Evolutionary conservation across 2,113 vertebrate genomes (phyloP).

Genomic region (Indicator maculatus): DNA sequence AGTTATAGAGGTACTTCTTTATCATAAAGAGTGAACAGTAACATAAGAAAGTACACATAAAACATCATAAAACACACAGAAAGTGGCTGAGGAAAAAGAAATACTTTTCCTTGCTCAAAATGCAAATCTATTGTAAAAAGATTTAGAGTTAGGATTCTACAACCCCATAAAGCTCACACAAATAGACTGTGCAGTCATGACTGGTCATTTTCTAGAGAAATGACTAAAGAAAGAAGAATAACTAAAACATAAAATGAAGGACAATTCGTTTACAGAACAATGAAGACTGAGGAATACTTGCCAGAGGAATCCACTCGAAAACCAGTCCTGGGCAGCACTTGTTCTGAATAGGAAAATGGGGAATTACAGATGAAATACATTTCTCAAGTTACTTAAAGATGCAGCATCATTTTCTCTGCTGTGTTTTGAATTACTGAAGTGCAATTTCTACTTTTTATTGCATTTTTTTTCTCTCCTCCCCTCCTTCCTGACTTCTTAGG

Average conservation of each 20-base stretch:
- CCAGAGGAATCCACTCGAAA: conserved; percentile 90
- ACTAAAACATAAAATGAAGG: conserved; percentile 72
- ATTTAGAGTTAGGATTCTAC: neutral
- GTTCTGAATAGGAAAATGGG: conserved; percentile 87
- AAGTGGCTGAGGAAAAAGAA: neutral
- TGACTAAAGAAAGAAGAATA: conserved; percentile 57
- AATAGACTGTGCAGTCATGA: conserved; percentile 18
- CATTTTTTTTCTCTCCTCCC: neutral
- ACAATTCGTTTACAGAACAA: conserved; percentile 70
- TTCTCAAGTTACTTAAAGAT: conserved; percentile 72
- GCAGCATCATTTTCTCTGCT: conserved; percentile 54
- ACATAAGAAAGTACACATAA: neutral
- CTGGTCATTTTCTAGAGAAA: conserved; percentile 12
- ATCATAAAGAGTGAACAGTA: neutral
- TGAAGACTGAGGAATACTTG: conserved; percentile 80
- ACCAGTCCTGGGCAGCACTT: conserved; percentile 87
- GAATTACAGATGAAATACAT: conserved; percentile 79
- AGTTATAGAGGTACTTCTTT: neutral
- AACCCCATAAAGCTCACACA: neutral
- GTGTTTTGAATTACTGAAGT: neutral
- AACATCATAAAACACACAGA: neutral
- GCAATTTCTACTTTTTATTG: neutral
- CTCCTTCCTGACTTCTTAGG: neutral
- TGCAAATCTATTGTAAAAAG: neutral
- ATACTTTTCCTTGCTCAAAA: neutral